A percentile compares a stretch with the other conserved stretches of the same genome.
Evolutionary conservation across 2,113 vertebrate genomes (phyloP).

Genomic region (Ibidorhyncha struthersii): DNA sequence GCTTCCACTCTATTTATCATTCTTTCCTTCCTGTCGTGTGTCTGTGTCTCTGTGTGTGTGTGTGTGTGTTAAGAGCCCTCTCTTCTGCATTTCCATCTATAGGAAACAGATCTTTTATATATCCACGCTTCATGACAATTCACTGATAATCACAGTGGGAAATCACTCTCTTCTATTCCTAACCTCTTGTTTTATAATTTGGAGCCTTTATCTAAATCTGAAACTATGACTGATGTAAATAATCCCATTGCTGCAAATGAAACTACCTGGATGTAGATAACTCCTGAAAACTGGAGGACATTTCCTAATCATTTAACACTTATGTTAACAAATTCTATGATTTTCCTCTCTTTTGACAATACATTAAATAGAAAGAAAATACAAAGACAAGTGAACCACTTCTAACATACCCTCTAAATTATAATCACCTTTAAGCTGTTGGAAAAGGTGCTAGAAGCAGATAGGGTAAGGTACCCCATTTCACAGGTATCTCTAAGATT

Average conservation of each 20-base stretch:
- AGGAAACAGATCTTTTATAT: background rate
- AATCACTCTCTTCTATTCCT: background rate
- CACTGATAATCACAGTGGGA: background rate
- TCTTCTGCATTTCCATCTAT: background rate
- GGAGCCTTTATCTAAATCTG: background rate
- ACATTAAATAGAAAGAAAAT: background rate
- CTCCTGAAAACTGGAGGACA: background rate
- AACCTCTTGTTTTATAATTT: background rate
- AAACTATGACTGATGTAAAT: background rate
- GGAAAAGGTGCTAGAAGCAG: background rate
- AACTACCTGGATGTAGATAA: background rate
- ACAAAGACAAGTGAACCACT: background rate
- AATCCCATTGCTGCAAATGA: background rate
- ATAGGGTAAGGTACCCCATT: background rate
- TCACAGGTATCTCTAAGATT: background rate
- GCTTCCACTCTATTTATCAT: background rate
- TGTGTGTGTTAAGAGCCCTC: background rate
- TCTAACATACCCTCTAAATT: background rate
- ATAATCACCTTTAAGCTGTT: background rate
- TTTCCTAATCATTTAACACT: background rate
- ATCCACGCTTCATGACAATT: background rate
- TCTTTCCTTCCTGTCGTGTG: background rate
- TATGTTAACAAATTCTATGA: background rate
- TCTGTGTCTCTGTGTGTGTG: no score
- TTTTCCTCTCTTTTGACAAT: background rate